phyloP scores from a whole-genome alignment of 2,888 invertebrate genomes.

The Lomographa bimaculata region DNA sequence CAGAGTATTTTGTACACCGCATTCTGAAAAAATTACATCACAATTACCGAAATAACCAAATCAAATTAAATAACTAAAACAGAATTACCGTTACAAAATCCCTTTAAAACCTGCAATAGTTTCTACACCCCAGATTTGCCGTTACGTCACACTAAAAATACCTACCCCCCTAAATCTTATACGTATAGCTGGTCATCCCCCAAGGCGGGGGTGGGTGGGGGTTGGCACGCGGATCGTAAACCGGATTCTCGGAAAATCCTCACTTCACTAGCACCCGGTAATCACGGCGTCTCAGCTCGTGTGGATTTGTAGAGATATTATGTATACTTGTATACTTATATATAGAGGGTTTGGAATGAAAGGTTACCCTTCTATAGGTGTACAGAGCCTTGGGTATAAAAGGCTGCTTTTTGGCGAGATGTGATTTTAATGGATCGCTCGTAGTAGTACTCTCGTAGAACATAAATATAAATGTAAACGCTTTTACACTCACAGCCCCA shows the following conservation, averaged over 20 bases:
- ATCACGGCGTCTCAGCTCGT: slow-evolving; percentile 59
- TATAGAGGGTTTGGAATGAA: slow-evolving; percentile 4
- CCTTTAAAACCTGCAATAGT: neutral
- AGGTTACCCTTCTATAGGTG: no score
- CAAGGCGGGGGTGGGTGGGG: slow-evolving; percentile 31
- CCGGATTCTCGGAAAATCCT: slow-evolving; percentile 74
- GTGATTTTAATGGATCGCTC: slow-evolving; percentile 3
- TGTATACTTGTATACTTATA: no score
- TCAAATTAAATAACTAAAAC: no score
- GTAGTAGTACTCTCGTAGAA: no score
- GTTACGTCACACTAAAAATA: slow-evolving; percentile 22
- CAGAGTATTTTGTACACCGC: no score
- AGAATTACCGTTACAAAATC: no score
- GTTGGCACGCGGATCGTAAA: slow-evolving; percentile 67
- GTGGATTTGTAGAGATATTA: slow-evolving; percentile 63
- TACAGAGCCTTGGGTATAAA: no score
- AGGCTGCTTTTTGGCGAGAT: neutral
- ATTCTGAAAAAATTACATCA: no score
- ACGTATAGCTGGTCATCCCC: slow-evolving; percentile 52
- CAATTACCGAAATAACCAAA: no score
- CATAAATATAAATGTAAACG: no score
- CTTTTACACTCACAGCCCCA: no score
- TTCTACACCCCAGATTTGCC: slow-evolving; percentile 14
- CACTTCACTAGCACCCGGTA: slow-evolving; percentile 73
- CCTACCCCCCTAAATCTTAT: slow-evolving; percentile 47